Conservation (phyloP, 2,113 vertebrate species). For the Silurus meridionalis region DNA sequence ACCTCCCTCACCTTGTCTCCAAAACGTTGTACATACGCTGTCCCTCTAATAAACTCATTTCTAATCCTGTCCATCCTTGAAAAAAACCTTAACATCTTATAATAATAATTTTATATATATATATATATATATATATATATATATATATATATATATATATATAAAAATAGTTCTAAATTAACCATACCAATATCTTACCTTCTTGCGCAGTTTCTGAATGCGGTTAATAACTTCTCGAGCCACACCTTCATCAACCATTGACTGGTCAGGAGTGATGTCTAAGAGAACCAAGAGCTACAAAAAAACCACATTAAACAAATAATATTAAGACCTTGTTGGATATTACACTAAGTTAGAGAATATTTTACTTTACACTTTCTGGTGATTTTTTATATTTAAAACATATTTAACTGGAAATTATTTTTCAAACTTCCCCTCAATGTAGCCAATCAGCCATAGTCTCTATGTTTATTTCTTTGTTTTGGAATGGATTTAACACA, state of each 20-base stretch:
- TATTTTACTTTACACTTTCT: background rate
- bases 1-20: too few species aligned
- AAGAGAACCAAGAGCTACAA: constrained; percentile 87
- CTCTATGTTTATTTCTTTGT: background rate
- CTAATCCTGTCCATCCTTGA: too few species aligned
- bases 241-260: constrained; percentile 94
- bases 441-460: background rate
- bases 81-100: too few species aligned
- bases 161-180: too few species aligned
- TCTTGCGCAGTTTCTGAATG: constrained; percentile 97
- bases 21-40: too few species aligned
- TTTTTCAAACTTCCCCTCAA: background rate
- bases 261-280: constrained; percentile 91
- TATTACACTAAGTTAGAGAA: background rate
- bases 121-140: too few species aligned
- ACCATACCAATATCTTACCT: constrained; percentile 70
- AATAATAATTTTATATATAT: too few species aligned
- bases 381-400: background rate
- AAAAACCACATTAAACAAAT: background rate
- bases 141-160: too few species aligned
- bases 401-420: background rate
- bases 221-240: constrained; percentile 97
- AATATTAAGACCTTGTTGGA: background rate
- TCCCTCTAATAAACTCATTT: too few species aligned
- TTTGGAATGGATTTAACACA: background rate